phyloP scores from a whole-genome alignment of 2,888 invertebrate genomes.

The Agelastica alni region DNA sequence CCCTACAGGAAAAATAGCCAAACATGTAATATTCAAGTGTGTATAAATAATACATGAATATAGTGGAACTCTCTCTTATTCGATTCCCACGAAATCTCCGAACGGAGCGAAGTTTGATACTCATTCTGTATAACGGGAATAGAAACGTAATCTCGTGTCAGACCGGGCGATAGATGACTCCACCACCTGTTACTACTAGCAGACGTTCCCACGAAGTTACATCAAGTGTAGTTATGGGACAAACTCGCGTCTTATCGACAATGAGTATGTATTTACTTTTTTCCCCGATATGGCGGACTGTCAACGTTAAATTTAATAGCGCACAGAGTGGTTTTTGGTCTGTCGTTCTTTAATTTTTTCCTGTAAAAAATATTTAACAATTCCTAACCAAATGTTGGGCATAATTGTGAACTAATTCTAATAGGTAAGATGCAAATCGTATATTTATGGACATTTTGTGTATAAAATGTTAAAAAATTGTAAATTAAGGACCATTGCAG shows the following conservation, averaged over 20 bases:
- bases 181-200: constrained; percentile 51
- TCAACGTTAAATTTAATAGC: no score
- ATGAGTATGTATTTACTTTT: no score
- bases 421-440: no score
- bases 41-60: constrained; percentile 24
- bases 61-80: constrained; percentile 16
- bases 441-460: no score
- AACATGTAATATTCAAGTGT: constrained; percentile 14
- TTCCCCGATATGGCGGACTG: no score
- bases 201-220: constrained; percentile 50
- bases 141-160: constrained; percentile 52
- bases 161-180: constrained; percentile 54
- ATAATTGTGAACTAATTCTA: no score
- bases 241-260: constrained; percentile 14
- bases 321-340: no score
- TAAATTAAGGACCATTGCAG: no score
- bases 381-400: no score
- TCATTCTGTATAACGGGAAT: constrained; percentile 41
- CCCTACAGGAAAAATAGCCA: constrained; percentile 8
- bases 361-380: no score
- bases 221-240: constrained; percentile 30
- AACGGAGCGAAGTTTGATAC: constrained; percentile 38
- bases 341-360: no score
- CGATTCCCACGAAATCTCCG: constrained; percentile 26
- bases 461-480: no score